These are phyloP conservation scores for Galerucella calmariensis DNA, from an alignment of 2,888 invertebrate species.

Conservation along the genomic window DNA sequence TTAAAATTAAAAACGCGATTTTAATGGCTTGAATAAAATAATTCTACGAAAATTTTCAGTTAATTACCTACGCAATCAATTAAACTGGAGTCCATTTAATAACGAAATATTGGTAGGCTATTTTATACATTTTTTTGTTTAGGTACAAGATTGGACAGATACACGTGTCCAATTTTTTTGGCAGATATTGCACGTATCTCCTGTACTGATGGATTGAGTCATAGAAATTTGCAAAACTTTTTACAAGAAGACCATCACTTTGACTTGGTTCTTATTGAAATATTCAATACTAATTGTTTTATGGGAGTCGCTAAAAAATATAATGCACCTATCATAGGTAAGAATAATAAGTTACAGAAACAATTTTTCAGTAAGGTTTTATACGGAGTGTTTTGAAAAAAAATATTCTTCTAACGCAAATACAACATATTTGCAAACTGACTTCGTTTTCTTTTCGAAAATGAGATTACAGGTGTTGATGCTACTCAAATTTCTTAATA, in stretches of 20 bases:
- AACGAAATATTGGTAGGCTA: background rate
- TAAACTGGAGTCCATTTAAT: background rate
- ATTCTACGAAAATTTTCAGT: no score
- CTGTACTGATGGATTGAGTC: conserved; percentile 18
- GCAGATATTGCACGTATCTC: background rate
- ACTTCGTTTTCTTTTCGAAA: no score
- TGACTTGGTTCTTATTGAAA: conserved; percentile 75
- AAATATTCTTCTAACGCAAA: no score
- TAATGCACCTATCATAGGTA: conserved; percentile 66
- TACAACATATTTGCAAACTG: no score
- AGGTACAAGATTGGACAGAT: conserved; percentile 25
- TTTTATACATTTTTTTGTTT: background rate
- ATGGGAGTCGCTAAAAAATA: conserved; percentile 74
- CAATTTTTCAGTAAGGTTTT: no score
- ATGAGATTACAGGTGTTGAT: no score
- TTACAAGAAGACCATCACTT: conserved; percentile 67
- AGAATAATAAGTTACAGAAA: background rate
- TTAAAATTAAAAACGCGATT: no score
- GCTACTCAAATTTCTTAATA: no score
- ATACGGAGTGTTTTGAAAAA: no score
- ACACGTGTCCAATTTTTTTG: background rate
- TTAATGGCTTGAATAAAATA: no score
- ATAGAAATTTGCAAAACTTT: conserved; percentile 52
- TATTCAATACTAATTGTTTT: conserved; percentile 79
- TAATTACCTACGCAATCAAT: no score